A percentile compares a stretch with the other conserved stretches of the same genome.
phyloP scores from a whole-genome alignment of 2,888 invertebrate genomes.

The Hirtodrosophila alboralis region DNA sequence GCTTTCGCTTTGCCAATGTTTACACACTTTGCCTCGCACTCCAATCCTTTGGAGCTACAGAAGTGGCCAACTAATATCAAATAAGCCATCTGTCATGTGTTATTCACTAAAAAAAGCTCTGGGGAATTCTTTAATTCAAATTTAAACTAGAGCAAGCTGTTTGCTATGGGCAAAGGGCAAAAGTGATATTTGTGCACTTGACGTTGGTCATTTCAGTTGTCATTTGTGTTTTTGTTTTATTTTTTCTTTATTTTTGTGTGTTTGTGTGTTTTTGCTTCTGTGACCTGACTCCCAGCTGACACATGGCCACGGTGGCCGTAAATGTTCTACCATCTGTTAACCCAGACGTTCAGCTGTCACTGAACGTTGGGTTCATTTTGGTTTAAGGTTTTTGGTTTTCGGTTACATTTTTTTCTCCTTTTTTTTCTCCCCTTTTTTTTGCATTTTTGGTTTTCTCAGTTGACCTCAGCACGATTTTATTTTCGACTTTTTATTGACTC shows the following conservation, averaged over 20 bases:
- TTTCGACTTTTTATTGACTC: slow-evolving; percentile 63
- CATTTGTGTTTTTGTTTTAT: slow-evolving; percentile 37
- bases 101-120: slow-evolving; percentile 18
- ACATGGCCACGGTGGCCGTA: slow-evolving; percentile 60
- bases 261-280: slow-evolving; percentile 10
- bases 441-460: slow-evolving; percentile 35
- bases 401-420: slow-evolving; percentile 18
- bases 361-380: slow-evolving; percentile 50
- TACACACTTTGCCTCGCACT: slow-evolving; percentile 29
- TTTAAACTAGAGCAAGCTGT: slow-evolving; percentile 47
- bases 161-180: slow-evolving; percentile 7
- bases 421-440: slow-evolving; percentile 17
- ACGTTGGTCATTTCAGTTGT: slow-evolving; percentile 69
- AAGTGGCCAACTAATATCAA: slow-evolving; percentile 47
- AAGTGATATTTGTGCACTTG: slow-evolving; percentile 48
- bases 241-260: no score
- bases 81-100: slow-evolving; percentile 48
- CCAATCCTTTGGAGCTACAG: not conserved
- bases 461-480: slow-evolving; percentile 69
- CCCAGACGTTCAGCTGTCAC: slow-evolving; percentile 67
- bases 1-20: slow-evolving; percentile 41
- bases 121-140: slow-evolving; percentile 61
- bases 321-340: slow-evolving; percentile 76
- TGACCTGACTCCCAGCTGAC: slow-evolving; percentile 40
- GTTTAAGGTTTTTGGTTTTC: slow-evolving; percentile 55